These are phyloP conservation scores for Tragulus kanchil DNA, from an alignment of 2,113 vertebrate genomes.

Conservation along the genomic window DNA sequence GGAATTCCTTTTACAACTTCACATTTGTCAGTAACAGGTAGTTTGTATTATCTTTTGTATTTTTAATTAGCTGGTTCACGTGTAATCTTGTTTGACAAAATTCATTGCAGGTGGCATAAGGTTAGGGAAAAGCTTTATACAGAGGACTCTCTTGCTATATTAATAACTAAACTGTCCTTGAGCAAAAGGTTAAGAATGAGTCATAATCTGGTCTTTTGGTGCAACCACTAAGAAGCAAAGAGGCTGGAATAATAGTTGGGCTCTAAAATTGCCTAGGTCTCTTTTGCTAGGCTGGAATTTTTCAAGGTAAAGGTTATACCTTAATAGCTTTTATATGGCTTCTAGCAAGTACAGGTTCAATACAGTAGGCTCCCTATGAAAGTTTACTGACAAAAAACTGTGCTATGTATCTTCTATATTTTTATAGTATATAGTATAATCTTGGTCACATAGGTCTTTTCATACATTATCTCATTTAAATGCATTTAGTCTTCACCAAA, in stretches of 20 bases:
- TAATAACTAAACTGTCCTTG: not conserved
- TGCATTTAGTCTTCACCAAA: not conserved
- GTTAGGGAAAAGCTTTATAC: not conserved
- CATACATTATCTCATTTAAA: conserved; percentile 27
- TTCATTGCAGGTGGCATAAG: not conserved
- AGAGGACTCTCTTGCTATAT: not conserved
- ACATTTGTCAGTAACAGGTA: not conserved
- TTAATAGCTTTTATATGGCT: not conserved
- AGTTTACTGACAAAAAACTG: not conserved
- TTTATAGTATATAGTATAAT: not conserved
- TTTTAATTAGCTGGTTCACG: not conserved
- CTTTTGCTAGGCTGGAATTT: not conserved
- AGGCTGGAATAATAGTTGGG: not conserved
- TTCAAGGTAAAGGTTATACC: not conserved
- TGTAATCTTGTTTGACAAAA: not conserved
- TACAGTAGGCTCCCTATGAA: not conserved
- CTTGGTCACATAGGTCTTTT: not conserved
- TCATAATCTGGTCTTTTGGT: not conserved
- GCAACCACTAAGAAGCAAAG: not conserved
- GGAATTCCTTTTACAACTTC: not conserved
- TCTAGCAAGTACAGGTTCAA: not conserved
- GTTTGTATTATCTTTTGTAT: not conserved
- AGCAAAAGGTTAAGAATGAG: not conserved
- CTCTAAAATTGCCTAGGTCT: not conserved
- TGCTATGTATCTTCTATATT: not conserved